phyloP scores from a whole-genome alignment of 2,797 vertebrate species.

The Iguana delicatissima region DNA sequence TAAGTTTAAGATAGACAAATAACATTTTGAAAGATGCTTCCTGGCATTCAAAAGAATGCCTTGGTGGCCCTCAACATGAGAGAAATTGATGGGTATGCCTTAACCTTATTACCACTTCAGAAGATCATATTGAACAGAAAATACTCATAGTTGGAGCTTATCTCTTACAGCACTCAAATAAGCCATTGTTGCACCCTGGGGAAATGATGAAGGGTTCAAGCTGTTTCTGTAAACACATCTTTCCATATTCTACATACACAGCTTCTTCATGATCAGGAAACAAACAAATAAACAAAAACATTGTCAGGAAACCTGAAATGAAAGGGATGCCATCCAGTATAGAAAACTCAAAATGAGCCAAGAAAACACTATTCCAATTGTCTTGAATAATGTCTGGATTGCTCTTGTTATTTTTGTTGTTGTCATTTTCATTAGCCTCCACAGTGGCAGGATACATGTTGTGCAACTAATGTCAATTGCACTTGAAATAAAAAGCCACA shows the following conservation, averaged over 20 bases:
- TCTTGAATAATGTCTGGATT: neutral
- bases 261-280: neutral
- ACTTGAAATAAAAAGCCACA: neutral
- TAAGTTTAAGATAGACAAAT: neutral
- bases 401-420: no score
- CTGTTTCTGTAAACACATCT: constrained; percentile 20
- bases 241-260: neutral
- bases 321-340: neutral
- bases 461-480: neutral
- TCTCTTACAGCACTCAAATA: constrained; percentile 10
- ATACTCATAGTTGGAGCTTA: constrained; percentile 11
- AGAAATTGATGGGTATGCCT: constrained; percentile 18
- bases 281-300: neutral
- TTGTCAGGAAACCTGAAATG: neutral
- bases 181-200: neutral
- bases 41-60: neutral
- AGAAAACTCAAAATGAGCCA: neutral
- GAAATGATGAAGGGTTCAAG: constrained; percentile 11
- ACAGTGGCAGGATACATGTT: no score
- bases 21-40: neutral
- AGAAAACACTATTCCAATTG: neutral
- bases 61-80: neutral
- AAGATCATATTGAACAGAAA: constrained; percentile 10
- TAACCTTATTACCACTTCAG: constrained; percentile 37
- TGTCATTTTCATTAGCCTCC: neutral